Percentiles rank a stretch among this genome's conserved stretches.
phyloP scores from a whole-genome alignment of 2,113 vertebrate species.

The Struthio camelus region DNA sequence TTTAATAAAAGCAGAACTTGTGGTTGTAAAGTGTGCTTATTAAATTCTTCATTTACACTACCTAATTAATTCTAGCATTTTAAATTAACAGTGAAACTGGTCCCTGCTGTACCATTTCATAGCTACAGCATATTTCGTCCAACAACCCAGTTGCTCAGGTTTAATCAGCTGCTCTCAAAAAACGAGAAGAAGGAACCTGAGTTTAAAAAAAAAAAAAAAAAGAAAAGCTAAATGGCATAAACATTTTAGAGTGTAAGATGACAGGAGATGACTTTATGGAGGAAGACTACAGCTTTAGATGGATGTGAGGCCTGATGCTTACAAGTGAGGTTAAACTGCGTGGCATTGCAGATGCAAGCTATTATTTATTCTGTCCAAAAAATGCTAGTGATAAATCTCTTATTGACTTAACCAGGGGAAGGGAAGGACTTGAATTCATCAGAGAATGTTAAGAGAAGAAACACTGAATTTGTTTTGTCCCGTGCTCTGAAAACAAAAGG shows the following conservation, averaged over 20 bases:
- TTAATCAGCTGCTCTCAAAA: constrained; percentile 80
- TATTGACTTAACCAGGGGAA: neutral
- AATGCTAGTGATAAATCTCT: neutral
- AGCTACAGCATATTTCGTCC: constrained; percentile 78
- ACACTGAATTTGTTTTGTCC: neutral
- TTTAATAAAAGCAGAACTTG: constrained; percentile 85
- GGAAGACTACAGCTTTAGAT: neutral
- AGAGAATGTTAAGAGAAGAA: neutral
- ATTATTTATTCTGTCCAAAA: neutral
- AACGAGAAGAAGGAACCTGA: constrained; percentile 50
- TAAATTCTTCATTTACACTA: constrained; percentile 86
- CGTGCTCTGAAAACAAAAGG: neutral
- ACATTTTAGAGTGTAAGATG: neutral
- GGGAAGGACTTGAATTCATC: neutral
- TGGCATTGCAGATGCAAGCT: neutral
- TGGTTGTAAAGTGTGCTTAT: constrained; percentile 86
- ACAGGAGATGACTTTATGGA: neutral
- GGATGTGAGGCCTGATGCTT: neutral
- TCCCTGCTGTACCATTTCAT: constrained; percentile 84
- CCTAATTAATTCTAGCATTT: constrained; percentile 89
- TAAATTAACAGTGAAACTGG: constrained; percentile 87
- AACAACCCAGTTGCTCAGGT: constrained; percentile 80
- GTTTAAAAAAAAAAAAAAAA: neutral
- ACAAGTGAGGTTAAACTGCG: neutral
- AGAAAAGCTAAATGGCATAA: neutral